Base-by-base conservation (phyloP, 2,888 invertebrate genomes). In the Allophyes oxyacanthae region DNA sequence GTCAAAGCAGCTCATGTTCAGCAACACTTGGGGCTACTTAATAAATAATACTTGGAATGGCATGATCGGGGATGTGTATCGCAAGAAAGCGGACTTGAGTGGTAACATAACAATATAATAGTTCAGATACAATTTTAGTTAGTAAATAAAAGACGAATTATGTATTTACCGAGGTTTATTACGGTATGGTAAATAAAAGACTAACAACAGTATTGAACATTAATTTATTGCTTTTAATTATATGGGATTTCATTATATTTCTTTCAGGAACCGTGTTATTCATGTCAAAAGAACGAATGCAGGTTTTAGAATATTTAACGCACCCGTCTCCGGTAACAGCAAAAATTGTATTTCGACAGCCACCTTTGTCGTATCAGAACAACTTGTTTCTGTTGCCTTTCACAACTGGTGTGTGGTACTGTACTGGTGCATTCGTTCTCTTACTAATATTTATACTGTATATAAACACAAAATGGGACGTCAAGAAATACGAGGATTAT, bases 321-420 rank as follows among this genome's bases (percentile, higher is more conserved):
- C 83, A 87, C 51, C 93, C 95, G 0, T 83, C 88, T 0, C 82
- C 85, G 8, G 78, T 90, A 0, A 78, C 78, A 2, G 76, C 93
- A 0, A 90, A 85, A 56, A 95, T 96, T 71, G 88, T 96, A 42
- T 96, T 96, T 79, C 94, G 95, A 6, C 94, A 95, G 55, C 96
- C 96, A 0, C 94, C 96, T 2, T 84, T 96, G 6, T 96, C 96
- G 0, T 95, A 95, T 55, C 94, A 96, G 6, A 94, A 94, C 62
- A 97, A 96, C 78, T 91, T 97, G 55, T 96, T 95, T 76, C 84
- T 94, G 0, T 82, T 96, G 33, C 96, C 96, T 0, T 96, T 96
- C 76, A 91, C 94, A 32, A 85, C 84, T 1, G 78, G 86, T 0
- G 96, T 96, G 0, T 96, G 96, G 96, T 82, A 94, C 36, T 91